phyloP scores from a whole-genome alignment of 2,797 vertebrate genomes.

The Acanthurus tractus region DNA sequence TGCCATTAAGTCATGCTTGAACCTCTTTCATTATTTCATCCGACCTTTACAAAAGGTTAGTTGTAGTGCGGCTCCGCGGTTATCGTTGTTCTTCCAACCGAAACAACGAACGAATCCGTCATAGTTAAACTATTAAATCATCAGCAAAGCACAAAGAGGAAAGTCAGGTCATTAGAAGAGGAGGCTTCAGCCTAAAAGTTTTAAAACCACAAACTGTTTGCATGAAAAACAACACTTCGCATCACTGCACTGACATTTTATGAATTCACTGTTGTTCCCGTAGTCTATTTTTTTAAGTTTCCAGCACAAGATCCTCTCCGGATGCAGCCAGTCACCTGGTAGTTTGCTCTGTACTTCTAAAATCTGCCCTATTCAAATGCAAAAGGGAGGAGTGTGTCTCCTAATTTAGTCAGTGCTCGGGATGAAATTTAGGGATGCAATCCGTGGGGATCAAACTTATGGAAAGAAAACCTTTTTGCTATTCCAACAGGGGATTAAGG shows the following conservation, averaged over 20 bases:
- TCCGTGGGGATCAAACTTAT: conserved; percentile 76
- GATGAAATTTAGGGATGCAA: conserved; percentile 61
- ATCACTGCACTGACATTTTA: neutral
- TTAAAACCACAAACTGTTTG: neutral
- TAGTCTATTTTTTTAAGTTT: neutral
- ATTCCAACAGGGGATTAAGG: conserved; percentile 76
- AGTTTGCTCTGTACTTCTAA: conserved; percentile 12
- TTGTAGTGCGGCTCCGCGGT: conserved; percentile 56
- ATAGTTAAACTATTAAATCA: conserved; percentile 52
- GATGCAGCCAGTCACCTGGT: neutral
- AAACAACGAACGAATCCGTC: conserved; percentile 61
- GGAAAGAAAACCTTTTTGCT: conserved; percentile 74
- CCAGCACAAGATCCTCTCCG: neutral
- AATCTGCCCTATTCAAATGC: conserved; percentile 25
- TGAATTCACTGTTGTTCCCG: neutral
- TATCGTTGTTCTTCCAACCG: conserved; percentile 66
- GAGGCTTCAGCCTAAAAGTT: conserved; percentile 36
- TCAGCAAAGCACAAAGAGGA: conserved; percentile 49
- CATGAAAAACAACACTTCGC: too few relatives aligned
- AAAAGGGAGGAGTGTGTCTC: conserved; percentile 30
- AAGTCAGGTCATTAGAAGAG: conserved; percentile 15
- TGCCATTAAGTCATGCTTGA: conserved; percentile 73
- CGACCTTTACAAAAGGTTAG: conserved; percentile 83
- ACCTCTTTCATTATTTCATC: conserved; percentile 76
- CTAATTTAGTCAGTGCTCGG: conserved; percentile 54